phyloP scores from a whole-genome alignment of 2,113 vertebrate genomes.

The Anguilla rostrata region DNA sequence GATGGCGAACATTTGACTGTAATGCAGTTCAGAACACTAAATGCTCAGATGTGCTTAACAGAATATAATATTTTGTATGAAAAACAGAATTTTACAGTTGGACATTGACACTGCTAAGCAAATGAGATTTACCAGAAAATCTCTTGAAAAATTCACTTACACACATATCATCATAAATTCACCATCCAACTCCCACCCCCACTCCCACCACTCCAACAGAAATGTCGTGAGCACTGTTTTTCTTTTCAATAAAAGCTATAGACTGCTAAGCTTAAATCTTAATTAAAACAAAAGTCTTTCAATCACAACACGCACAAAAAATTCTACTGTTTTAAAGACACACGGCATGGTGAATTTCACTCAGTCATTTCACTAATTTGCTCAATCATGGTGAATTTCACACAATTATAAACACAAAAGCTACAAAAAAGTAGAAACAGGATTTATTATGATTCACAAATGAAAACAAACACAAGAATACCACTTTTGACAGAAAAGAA shows the following conservation, averaged over 20 bases:
- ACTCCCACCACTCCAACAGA: not conserved
- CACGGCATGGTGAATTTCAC: no score
- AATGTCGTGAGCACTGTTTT: no score
- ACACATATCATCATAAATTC: not conserved
- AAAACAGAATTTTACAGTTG: not conserved
- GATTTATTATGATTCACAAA: slow-evolving; percentile 24
- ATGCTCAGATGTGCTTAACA: not conserved
- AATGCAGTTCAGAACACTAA: not conserved
- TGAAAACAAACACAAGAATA: not conserved
- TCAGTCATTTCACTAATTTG: no score
- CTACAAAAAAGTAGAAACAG: not conserved
- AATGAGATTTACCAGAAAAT: not conserved
- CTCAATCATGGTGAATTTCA: not conserved
- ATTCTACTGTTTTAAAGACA: no score
- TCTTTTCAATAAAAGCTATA: no score
- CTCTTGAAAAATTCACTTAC: not conserved
- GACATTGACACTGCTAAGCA: not conserved
- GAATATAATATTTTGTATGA: not conserved
- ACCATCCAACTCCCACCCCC: not conserved
- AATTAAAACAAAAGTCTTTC: no score
- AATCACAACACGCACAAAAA: slow-evolving; percentile 14
- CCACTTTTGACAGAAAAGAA: slow-evolving; percentile 15
- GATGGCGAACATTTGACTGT: not conserved
- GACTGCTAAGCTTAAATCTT: no score
- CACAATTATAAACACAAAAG: not conserved